These are phyloP conservation scores for Lophotriccus pileatus DNA, from an alignment of 2,797 vertebrate genomes.

Conservation along the genomic window DNA sequence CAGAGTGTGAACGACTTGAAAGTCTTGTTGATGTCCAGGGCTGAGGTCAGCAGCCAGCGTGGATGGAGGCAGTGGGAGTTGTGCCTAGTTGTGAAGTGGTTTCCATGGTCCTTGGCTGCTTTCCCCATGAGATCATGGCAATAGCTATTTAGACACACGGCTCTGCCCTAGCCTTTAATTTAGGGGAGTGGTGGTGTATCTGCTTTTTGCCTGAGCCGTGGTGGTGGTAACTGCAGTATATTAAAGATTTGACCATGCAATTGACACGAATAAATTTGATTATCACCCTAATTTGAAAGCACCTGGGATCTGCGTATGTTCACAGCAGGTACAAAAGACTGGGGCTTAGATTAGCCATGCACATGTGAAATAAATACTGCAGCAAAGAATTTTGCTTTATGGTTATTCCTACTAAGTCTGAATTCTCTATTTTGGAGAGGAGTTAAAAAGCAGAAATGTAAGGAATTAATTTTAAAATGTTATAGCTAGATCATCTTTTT, in stretches of 20 bases:
- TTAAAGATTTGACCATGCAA: neutral
- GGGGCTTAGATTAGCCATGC: neutral
- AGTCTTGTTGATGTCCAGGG: neutral
- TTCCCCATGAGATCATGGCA: conserved; percentile 56
- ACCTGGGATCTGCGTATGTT: neutral
- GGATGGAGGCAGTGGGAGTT: neutral
- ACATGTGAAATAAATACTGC: neutral
- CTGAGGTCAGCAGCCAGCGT: neutral
- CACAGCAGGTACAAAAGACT: neutral
- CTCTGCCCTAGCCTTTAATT: conserved; percentile 29
- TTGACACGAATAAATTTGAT: neutral
- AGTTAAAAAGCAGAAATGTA: neutral
- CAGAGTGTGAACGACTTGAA: neutral
- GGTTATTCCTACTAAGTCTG: neutral
- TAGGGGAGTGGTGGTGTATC: neutral
- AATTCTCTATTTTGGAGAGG: neutral
- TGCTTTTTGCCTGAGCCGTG: neutral
- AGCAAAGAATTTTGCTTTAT: neutral
- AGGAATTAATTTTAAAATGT: conserved; percentile 7
- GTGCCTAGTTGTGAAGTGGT: conserved; percentile 33
- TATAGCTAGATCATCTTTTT: neutral
- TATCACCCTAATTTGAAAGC: neutral
- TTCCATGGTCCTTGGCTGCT: conserved; percentile 45
- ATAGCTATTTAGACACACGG: conserved; percentile 2
- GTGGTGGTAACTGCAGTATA: neutral